Percentiles rank a stretch among this genome's conserved stretches.
These are phyloP conservation scores for Ptiloglossa arizonensis DNA, from an alignment of 1,140 invertebrate genomes.

Conservation along the genomic window DNA sequence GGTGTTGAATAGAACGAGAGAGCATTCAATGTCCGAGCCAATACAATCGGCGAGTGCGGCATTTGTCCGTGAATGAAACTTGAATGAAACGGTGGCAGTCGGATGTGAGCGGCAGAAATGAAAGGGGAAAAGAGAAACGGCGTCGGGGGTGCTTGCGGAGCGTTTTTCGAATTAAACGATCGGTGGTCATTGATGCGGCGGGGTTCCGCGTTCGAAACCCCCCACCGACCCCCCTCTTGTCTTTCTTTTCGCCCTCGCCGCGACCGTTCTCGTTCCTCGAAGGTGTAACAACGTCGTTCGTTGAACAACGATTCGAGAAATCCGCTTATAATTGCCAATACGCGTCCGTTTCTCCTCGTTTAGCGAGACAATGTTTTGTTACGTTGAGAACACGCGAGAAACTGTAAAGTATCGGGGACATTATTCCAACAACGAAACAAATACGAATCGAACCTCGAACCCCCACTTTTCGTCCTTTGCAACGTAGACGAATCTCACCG, in stretches of 20 bases:
- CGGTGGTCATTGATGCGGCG: background rate
- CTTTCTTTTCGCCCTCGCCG: too few relatives aligned
- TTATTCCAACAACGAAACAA: too few relatives aligned
- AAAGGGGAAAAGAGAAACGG: slow-evolving; percentile 13
- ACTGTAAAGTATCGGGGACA: too few relatives aligned
- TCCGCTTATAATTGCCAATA: background rate
- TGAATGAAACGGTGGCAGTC: slow-evolving; percentile 51
- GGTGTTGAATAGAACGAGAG: slow-evolving; percentile 44
- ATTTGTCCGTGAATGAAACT: slow-evolving; percentile 44
- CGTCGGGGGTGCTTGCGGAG: slow-evolving; percentile 4
- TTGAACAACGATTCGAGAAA: slow-evolving; percentile 2
- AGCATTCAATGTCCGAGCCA: slow-evolving; percentile 33
- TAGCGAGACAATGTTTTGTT: background rate
- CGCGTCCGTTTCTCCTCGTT: background rate
- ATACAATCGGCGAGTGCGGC: slow-evolving; percentile 36
- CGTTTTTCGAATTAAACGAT: slow-evolving; percentile 41
- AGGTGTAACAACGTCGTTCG: background rate
- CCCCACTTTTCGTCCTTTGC: too few relatives aligned
- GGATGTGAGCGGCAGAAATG: slow-evolving; percentile 47
- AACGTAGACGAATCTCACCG: too few relatives aligned
- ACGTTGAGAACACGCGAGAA: background rate
- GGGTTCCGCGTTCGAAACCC: too few relatives aligned
- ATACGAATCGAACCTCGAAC: too few relatives aligned
- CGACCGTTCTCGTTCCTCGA: background rate
- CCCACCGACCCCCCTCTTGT: too few relatives aligned